phyloP scores from a whole-genome alignment of 2,888 invertebrate genomes.

The Criorhina ranunculi region DNA sequence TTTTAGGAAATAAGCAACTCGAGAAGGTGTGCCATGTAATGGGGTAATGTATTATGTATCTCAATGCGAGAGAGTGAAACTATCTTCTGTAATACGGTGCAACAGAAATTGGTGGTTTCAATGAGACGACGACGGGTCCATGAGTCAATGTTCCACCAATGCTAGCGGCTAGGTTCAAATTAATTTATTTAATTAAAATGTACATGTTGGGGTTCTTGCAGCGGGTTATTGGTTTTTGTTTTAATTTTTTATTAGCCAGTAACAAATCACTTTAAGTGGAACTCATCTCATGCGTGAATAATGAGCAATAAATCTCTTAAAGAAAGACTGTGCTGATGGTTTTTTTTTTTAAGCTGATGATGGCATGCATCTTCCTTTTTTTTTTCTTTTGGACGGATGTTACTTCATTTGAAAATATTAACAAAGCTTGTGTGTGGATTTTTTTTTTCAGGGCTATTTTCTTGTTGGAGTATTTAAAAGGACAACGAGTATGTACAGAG shows the following conservation, averaged over 20 bases:
- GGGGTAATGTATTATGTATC: neutral
- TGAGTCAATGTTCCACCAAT: conserved; percentile 13
- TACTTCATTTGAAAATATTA: too few species aligned
- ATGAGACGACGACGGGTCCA: neutral
- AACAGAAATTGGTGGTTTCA: neutral
- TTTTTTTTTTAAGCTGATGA: too few species aligned
- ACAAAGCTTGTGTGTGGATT: too few species aligned
- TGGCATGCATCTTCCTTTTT: too few species aligned
- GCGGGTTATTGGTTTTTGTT: neutral
- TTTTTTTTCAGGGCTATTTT: too few species aligned
- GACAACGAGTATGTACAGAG: too few species aligned
- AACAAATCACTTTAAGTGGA: conserved; percentile 29
- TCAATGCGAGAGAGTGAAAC: conserved; percentile 24
- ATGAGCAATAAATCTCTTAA: conserved; percentile 15
- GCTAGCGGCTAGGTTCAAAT: neutral
- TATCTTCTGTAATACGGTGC: neutral
- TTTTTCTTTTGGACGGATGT: too few species aligned
- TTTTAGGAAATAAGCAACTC: neutral
- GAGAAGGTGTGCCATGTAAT: conserved; percentile 31
- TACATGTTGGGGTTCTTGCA: neutral
- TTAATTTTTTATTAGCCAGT: conserved; percentile 12
- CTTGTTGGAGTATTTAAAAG: too few species aligned
- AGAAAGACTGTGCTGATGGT: too few species aligned
- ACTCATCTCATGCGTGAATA: conserved; percentile 48
- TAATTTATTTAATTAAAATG: neutral